Evolutionary conservation across 2,113 vertebrate genomes (phyloP), one percentile per base, ranked within the genome.

Genomic region (Octodon degus): DNA sequence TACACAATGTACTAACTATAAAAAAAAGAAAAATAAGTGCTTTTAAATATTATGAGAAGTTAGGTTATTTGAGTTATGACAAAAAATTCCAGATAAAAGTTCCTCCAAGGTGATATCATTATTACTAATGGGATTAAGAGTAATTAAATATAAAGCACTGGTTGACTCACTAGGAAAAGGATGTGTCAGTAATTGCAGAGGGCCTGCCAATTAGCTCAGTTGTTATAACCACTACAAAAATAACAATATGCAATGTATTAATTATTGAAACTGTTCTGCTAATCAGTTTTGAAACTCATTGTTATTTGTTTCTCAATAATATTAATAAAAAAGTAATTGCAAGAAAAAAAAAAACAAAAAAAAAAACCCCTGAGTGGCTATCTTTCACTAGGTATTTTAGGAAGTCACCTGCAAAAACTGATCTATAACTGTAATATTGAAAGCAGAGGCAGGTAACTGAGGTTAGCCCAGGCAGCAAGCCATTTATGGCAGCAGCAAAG

Each of bases 351-450:
- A n/a, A n/a, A n/a, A n/a, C n/a, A n/a, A n/a, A n/a, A n/a, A n/a
- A n/a, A n/a, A n/a, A n/a, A n/a, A n/a, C n/a, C n/a, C n/a, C 1
- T 93, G 77, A 68, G 30, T 53, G 9, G 34, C 43, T 93, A 86
- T 34, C 81, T n/a, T 85, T 89, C 24, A 62, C 30, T 82, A 53
- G 30, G 92, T 95, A 53, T 60, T 96, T 47, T 83, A 80, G 17
- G 89, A 93, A 82, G 30, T 60, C 90, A 93, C 40, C 20, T 82
- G n/a, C 53, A 86, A 84, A 79, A 93, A 72, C 16, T 91, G 32
- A 89, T 14, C 40, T 89, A 84, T 94, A 79, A 53, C 37, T 93
- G n/a, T 70, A 55, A 85, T 85, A 53, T 89, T 84, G 53, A 62
- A 81, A 70, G 25, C 13, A 93, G 50, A 81, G 40, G 13, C 27